These are phyloP conservation scores for Zapus hudsonius DNA, from an alignment of 2,113 vertebrate species.

Conservation along the genomic window DNA sequence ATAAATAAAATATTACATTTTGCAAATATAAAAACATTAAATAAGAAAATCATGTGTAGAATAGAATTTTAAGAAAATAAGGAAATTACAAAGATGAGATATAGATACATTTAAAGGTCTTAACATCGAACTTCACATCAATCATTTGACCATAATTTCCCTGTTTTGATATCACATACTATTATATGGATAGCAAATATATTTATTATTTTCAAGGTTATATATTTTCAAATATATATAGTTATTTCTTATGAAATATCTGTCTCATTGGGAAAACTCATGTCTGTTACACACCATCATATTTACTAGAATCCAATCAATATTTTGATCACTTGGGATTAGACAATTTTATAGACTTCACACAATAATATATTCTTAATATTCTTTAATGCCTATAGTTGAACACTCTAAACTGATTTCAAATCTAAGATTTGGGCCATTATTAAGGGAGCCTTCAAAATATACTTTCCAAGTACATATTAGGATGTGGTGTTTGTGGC, in stretches of 20 bases:
- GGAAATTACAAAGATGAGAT: background rate
- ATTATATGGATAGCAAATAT: background rate
- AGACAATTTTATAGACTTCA: background rate
- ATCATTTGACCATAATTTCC: background rate
- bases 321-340: background rate
- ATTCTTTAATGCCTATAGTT: background rate
- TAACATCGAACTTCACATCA: background rate
- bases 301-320: background rate
- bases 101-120: background rate
- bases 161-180: background rate
- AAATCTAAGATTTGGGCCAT: slow-evolving; percentile 12
- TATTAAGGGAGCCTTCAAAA: slow-evolving; percentile 26
- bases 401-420: background rate
- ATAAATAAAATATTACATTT: slow-evolving; percentile 13
- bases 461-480: background rate
- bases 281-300: background rate
- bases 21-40: background rate
- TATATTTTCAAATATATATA: slow-evolving; percentile 16
- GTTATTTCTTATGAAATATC: slow-evolving; percentile 13
- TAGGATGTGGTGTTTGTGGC: background rate
- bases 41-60: background rate
- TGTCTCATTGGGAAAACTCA: background rate
- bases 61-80: background rate
- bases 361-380: slow-evolving; percentile 7
- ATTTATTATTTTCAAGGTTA: slow-evolving; percentile 22